Base-by-base conservation (phyloP, 2,888 invertebrate species). In the Uloborus plumipes region DNA sequence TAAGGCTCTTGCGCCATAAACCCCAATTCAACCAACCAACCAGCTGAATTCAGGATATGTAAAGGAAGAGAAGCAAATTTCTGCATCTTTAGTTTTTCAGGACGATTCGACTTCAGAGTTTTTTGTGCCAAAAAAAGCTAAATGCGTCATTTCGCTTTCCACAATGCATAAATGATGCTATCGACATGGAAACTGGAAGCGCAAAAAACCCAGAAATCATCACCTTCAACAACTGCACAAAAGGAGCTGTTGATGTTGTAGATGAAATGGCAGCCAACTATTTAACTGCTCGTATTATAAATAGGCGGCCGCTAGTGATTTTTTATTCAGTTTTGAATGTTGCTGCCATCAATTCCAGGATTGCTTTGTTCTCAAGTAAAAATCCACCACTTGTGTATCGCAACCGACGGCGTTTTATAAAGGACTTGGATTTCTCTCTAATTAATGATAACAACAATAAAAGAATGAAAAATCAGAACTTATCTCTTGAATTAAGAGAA, bases 221-320 rank as follows among this genome's bases (percentile, higher is more conserved):
- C n/a, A 31, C n/a, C 11, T 62, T 26, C 16, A 16, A 14, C n/a
- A 31, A 62, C 4, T 26, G 2, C 4, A 62, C 61, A 7, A 62
- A 31, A 31, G 61, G 14, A 62, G 61, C 31, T 16, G 61, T 62
- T 6, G 14, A 31, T 26, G 15, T 15, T n/a, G 16, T 58, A 13
- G 47, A 58, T 11, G 69, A 69, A 69, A 69, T 69, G 69, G 58
- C 58, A n/a, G 69, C 16, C 18, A n/a, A 14, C 0, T 69, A 69
- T 26, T 18, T 47, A 22, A 67, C 67, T n/a, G 51, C 53, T 11
- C n/a, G 53, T 3, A 69, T n/a, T 39, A 51, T 47, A 26, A 69
- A 69, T 39, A 11, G 69, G 0, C 39, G 55, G 69, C 69, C 69
- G n/a, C 53, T 69, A 55, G 47, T 39, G 18, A 58, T 69, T 58